phyloP scores from a whole-genome alignment of 2,113 vertebrate genomes.

The Sander lucioperca region DNA sequence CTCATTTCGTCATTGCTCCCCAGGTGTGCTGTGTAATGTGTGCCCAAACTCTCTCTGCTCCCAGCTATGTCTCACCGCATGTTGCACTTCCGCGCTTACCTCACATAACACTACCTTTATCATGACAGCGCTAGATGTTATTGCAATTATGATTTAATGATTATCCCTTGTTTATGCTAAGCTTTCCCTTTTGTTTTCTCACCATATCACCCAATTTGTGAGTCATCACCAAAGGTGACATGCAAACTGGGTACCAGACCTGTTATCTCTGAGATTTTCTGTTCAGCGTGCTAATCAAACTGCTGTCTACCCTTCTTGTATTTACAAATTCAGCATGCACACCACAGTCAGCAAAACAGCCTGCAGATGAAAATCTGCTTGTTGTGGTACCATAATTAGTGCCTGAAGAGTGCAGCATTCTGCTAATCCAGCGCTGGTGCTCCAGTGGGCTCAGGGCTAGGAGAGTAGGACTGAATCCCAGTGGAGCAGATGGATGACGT shows the following conservation, averaged over 20 bases:
- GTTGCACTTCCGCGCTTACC: slow-evolving; percentile 31
- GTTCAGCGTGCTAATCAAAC: not conserved
- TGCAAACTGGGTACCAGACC: slow-evolving; percentile 14
- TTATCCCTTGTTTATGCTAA: not conserved
- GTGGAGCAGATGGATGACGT: slow-evolving; percentile 73
- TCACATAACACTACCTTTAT: slow-evolving; percentile 13
- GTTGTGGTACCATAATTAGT: slow-evolving; percentile 75
- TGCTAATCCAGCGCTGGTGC: slow-evolving; percentile 66
- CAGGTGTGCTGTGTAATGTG: slow-evolving; percentile 74
- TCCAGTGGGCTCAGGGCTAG: slow-evolving; percentile 60
- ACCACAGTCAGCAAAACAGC: slow-evolving; percentile 38
- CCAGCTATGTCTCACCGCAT: slow-evolving; percentile 29
- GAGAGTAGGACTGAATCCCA: slow-evolving; percentile 68
- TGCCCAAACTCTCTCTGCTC: slow-evolving; percentile 56
- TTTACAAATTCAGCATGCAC: slow-evolving; percentile 40
- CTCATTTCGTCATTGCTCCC: slow-evolving; percentile 60
- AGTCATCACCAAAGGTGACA: not conserved
- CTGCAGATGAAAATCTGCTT: slow-evolving; percentile 65
- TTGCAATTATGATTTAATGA: not conserved
- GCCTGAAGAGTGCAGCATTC: slow-evolving; percentile 65
- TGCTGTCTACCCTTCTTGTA: not conserved
- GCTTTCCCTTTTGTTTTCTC: slow-evolving; percentile 34
- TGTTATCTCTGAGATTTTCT: not conserved
- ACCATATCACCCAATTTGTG: not conserved
- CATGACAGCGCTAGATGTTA: not conserved